Base-by-base conservation (phyloP, 1,140 invertebrate genomes). In the Cydia strobilella region DNA sequence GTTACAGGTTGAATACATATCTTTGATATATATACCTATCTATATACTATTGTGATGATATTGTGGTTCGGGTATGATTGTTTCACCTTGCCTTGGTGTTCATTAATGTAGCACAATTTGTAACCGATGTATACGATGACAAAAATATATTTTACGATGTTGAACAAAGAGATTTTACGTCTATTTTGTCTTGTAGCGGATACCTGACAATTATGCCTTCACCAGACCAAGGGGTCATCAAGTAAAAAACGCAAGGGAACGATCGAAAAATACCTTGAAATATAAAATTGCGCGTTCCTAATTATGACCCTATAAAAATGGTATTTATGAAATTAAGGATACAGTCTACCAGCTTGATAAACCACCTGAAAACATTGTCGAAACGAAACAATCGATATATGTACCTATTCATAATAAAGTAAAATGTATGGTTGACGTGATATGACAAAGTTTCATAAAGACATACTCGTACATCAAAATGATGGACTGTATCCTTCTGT, bases 121-220 rank as follows among this genome's bases (percentile, higher is more conserved):
- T 89, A 93, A 93, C 90, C 91, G 82, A 93, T 90, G 91, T 93
- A 93, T 93, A 93, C 91, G 91, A 92, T 83, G 74, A 89, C 84
- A 82, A 87, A 87, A 90, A 91, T 89, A 90, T 93, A 93, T 93
- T 93, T 91, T 93, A 93, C 89, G 89, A 86, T 93, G 90, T 93
- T 93, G 80, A 90, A 86, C 35, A 83, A 90, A 86, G 84, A 91
- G 87, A 91, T 90, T 91, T 90, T 88, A 91, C 85, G 82, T 91
- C 82, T 91, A 91, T 91, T 87, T 90, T 90, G 84, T 89, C 86
- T 87, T 83, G 76, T 76, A 78, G 65, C 31, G 72, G 80, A 88
- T 86, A 88, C 85, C 86, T 87, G 84, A 89, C 87, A 80, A 78
- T 78, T 85, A 82, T 85, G 89, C 88, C 89, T 90, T 90, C 84